Evolutionary conservation across 1,140 invertebrate species (phyloP), one percentile per base, ranked within the genome.

Genomic region (Drosophila hydei): DNA sequence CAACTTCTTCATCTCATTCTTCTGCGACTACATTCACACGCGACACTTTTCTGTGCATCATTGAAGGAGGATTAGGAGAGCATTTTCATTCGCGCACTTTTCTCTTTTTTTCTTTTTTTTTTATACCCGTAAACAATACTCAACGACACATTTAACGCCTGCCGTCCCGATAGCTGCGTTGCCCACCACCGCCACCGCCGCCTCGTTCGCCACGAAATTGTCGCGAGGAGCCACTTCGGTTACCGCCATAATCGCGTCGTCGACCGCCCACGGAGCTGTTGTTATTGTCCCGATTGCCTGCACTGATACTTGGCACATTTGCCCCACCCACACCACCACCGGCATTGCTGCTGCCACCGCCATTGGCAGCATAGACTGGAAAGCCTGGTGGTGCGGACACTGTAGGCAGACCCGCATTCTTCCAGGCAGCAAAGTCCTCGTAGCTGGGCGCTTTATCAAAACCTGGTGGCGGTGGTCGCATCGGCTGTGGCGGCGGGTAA

Each of bases 361-460:
- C 79, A 47, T 87, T 88, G 18, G 76, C 56, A 3, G 76, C 72
- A 45, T 84, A 79, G 2, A 65, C 67, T 16, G 90, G 87, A 42
- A 90, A 90, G 14, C 89, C 90, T 4, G 90, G 77, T 19, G 89
- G 87, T 30, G 83, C 55, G 14, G 64, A 72, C 52, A 79, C 87
- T 12, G 85, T 89, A n/a, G 83, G 80, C 51, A 89, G 36, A 30
- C 83, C 90, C 8, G 87, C 83, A 58, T 96, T 98, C 84, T 97
- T 94, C 94, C 97, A 96, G 45, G 98, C 92, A 91, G 98, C 96
- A 25, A 98, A 97, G 62, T 96, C 97, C 47, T 97, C 94, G 89
- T 98, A 90, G 25, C 95, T 96, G 25, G 95, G 93, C 78, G 96
- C 96, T 74, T 96, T 96, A 55, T 95, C 92, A 18, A 94, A 92